phyloP scores from a whole-genome alignment of 1,140 invertebrate species.

The Anadara kagoshimensis region DNA sequence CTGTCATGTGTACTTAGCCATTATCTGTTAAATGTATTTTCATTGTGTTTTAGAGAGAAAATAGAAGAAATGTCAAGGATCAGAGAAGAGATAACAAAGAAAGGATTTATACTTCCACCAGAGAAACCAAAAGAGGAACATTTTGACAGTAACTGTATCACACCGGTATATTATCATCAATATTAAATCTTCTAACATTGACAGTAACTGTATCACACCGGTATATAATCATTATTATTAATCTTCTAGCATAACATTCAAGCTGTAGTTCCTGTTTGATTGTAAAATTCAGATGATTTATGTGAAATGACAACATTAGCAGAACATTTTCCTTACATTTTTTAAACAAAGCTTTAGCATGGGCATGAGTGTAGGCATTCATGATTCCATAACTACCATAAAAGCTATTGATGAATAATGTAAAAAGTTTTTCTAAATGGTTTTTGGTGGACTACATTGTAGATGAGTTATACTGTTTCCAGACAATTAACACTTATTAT shows the following conservation, averaged over 20 bases:
- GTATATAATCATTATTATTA: slow-evolving; percentile 62
- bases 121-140: slow-evolving; percentile 93
- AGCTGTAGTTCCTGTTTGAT: background rate
- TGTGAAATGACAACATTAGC: background rate
- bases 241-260: background rate
- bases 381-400: too few species aligned
- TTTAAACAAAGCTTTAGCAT: too few species aligned
- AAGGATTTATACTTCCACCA: slow-evolving; percentile 89
- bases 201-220: slow-evolving; percentile 98
- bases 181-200: background rate
- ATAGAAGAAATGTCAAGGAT: slow-evolving; percentile 86
- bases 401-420: too few species aligned
- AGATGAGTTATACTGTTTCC: too few species aligned
- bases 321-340: background rate
- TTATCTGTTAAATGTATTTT: too few species aligned
- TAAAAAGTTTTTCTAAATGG: too few species aligned
- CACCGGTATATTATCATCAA: slow-evolving; percentile 79
- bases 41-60: slow-evolving; percentile 81
- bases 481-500: too few species aligned
- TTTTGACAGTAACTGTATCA: slow-evolving; percentile 99
- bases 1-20: too few species aligned
- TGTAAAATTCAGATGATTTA: background rate
- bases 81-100: slow-evolving; percentile 76
- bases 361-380: too few species aligned
- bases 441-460: too few species aligned